Conservation (phyloP, 2,888 invertebrate genomes). For the Spodoptera picta region DNA sequence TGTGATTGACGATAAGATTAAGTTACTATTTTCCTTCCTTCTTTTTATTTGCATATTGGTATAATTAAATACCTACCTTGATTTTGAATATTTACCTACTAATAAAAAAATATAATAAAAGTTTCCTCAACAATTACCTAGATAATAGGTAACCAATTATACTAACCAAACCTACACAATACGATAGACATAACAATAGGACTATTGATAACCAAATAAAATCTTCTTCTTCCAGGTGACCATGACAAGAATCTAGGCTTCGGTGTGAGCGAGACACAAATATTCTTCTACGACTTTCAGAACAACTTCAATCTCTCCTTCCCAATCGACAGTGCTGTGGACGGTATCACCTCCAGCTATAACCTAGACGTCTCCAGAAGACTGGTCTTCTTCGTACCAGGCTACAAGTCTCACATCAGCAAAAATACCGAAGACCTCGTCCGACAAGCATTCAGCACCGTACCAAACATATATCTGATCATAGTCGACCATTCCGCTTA, state of each 20-base stretch:
- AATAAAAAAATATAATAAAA: background rate
- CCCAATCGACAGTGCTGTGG: constrained; percentile 70
- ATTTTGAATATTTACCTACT: no score
- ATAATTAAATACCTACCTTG: background rate
- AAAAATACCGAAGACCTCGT: constrained; percentile 77
- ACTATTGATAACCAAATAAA: no score
- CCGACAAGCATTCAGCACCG: constrained; percentile 74
- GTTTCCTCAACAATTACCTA: background rate
- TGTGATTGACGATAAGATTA: background rate
- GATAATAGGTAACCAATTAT: background rate
- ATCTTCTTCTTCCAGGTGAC: constrained; percentile 70
- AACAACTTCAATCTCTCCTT: constrained; percentile 77
- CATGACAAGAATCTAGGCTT: constrained; percentile 72
- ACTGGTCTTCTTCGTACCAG: constrained; percentile 82
- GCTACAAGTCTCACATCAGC: constrained; percentile 81
- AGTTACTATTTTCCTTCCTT: background rate
- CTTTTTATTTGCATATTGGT: background rate
- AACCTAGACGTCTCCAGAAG: constrained; percentile 75
- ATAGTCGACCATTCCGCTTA: constrained; percentile 82
- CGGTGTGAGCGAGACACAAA: constrained; percentile 72
- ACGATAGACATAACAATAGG: no score
- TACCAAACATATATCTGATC: constrained; percentile 77
- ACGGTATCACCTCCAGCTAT: constrained; percentile 69
- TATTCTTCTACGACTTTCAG: constrained; percentile 82
- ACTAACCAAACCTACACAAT: no score